Percentiles rank a stretch among this genome's conserved stretches.
Conservation (phyloP, 2,113 vertebrate genomes). For the Polyodon spathula region DNA sequence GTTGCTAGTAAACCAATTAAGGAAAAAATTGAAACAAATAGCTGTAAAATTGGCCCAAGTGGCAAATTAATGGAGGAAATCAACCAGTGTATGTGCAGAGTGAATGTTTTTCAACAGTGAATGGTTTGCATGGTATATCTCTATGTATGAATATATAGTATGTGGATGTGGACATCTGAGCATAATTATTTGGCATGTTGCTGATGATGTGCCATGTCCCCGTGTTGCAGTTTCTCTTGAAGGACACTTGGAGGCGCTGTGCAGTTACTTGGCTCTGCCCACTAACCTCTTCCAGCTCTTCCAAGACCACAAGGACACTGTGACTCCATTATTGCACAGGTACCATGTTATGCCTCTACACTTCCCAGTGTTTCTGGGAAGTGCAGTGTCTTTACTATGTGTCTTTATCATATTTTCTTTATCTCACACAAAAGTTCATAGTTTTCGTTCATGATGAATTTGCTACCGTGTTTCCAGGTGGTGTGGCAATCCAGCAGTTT, state of each 20-base stretch:
- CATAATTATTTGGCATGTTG: background rate
- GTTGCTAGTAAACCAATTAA: too few species aligned
- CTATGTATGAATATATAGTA: too few species aligned
- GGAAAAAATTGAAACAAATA: too few species aligned
- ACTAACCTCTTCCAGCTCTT: slow-evolving; percentile 89
- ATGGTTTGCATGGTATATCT: too few species aligned
- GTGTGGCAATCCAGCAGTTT: slow-evolving; percentile 68
- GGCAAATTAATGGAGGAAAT: too few species aligned
- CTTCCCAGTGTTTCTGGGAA: background rate
- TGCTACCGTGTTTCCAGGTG: slow-evolving; percentile 56
- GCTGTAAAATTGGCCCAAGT: too few species aligned
- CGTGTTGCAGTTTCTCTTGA: slow-evolving; percentile 64
- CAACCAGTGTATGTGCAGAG: too few species aligned
- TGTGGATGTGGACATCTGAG: too few species aligned
- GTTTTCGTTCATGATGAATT: background rate
- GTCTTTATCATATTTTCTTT: background rate
- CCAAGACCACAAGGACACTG: slow-evolving; percentile 70
- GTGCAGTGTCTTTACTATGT: too few species aligned
- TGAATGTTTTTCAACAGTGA: slow-evolving; percentile 61
- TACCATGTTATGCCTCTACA: slow-evolving; percentile 26
- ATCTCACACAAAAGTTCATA: background rate
- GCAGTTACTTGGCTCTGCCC: slow-evolving; percentile 82
- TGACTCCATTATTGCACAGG: slow-evolving; percentile 76
- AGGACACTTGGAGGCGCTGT: slow-evolving; percentile 75
- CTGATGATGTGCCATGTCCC: slow-evolving; percentile 10